Base-by-base conservation (phyloP, 2,888 invertebrate species). In the Meta bourneti region DNA sequence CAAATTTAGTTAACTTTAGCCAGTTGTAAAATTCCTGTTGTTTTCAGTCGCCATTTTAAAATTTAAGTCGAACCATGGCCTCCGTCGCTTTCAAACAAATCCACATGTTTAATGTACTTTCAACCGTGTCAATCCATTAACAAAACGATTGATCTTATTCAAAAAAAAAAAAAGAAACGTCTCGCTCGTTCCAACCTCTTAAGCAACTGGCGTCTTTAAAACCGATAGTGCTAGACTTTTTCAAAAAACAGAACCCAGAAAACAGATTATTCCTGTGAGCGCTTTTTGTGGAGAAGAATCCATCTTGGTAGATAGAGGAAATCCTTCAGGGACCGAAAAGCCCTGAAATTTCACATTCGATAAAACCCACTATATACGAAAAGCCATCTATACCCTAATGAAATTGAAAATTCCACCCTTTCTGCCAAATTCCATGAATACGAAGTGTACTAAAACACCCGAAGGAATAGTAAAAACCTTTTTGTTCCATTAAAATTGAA, bases 401-500 rank as follows among this genome's bases (percentile, higher is more conserved):
- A 87, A 87, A 87, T 87, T 87, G 87, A 87, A 80, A 87, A 70
- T 51, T 69, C 85, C 34, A 61, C 74, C 84, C 70, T 86, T 34
- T 51, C 70, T 51, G 72, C 79, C 87, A 71, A 87, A 80, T 87
- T 87, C 87, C 87, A 87, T 87, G 87, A 87, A 87, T 87, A 80
- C 87, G 70, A 80, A 79, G 87, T 52, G 80, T 54, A 51, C 79
- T 79, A 87, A 87, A 87, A 87, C 78, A 87, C 87, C 87, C 87
- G 34, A 72, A 80, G 87, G 87, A 80, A 87, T 80, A 51, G 75
- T 78, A 86, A 86, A 83, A 70, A 70, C 85, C 85, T 86, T 61
- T 86, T 77, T 86, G 49, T 86, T 86, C 70, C 85, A 86, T 86
- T 86, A 86, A 84, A 86, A 86, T 86, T 86, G 85, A 86, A 86